Percentiles rank a stretch among this genome's conserved stretches.
Conservation (phyloP, 2,888 invertebrate genomes). For the Noctuana brunneofusca region DNA sequence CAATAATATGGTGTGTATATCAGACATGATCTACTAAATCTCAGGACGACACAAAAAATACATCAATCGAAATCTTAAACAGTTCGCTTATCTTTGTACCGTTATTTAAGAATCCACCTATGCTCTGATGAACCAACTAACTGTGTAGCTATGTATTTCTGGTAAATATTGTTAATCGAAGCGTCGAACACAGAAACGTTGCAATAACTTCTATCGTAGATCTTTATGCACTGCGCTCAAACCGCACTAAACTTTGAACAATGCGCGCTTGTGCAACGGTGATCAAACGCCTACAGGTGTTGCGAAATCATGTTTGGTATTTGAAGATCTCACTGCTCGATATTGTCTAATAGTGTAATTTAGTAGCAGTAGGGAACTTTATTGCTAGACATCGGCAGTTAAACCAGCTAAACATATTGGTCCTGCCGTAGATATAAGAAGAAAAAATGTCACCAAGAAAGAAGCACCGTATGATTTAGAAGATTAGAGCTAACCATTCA, state of each 20-base stretch:
- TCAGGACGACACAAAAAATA: no score
- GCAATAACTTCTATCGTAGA: conserved; percentile 9
- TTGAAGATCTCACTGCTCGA: conserved; percentile 12
- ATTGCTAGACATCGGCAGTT: background rate
- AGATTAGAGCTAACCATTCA: background rate
- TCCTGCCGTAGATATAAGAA: no score
- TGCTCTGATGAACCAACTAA: background rate
- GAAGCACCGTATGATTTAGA: no score
- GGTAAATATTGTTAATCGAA: background rate
- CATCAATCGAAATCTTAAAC: background rate
- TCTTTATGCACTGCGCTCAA: conserved; percentile 4
- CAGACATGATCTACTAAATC: no score
- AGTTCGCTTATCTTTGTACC: background rate
- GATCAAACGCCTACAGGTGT: conserved; percentile 21
- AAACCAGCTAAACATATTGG: no score
- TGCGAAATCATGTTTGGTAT: conserved; percentile 16
- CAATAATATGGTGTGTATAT: conserved; percentile 4
- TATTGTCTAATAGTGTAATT: background rate
- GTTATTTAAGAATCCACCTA: background rate
- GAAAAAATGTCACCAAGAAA: no score
- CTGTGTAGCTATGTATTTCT: background rate
- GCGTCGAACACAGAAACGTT: background rate
- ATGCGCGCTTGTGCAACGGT: conserved; percentile 16
- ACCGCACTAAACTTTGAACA: conserved; percentile 11
- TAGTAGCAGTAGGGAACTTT: background rate